Conservation (phyloP, 2,888 invertebrate species). For the Dasysyrphus albostriatus region DNA sequence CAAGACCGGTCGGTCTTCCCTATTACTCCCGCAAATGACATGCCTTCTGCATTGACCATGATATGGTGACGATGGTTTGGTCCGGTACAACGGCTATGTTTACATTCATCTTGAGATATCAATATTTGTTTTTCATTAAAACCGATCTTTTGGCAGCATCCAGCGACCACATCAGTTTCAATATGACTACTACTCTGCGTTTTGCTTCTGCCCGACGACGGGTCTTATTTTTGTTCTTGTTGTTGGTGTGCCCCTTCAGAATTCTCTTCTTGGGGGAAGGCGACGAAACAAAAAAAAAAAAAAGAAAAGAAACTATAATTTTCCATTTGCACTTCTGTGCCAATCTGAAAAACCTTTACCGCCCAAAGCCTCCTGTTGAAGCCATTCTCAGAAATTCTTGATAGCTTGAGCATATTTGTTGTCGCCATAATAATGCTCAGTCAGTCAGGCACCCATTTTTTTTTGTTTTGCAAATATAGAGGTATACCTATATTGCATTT, state of each 20-base stretch:
- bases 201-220: neutral
- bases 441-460: constrained; percentile 36
- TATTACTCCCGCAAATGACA: constrained; percentile 30
- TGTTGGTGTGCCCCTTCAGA: neutral
- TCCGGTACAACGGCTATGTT: constrained; percentile 67
- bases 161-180: constrained; percentile 28
- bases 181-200: neutral
- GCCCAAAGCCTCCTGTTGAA: neutral
- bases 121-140: constrained; percentile 76
- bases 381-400: constrained; percentile 48
- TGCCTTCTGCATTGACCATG: constrained; percentile 14
- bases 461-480: constrained; percentile 31
- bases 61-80: constrained; percentile 22
- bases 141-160: constrained; percentile 68
- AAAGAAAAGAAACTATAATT: constrained; percentile 37
- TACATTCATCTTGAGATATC: constrained; percentile 74
- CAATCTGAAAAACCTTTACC: constrained; percentile 30
- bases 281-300: neutral
- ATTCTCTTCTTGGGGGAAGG: neutral
- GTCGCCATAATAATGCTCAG: constrained; percentile 60
- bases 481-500: constrained; percentile 28
- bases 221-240: constrained; percentile 8
- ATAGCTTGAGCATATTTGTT: constrained; percentile 64
- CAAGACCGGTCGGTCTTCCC: constrained; percentile 12
- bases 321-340: constrained; percentile 67